Evolutionary conservation across 1,140 invertebrate genomes (phyloP).

Genomic region (Hesperophylax magnus): DNA sequence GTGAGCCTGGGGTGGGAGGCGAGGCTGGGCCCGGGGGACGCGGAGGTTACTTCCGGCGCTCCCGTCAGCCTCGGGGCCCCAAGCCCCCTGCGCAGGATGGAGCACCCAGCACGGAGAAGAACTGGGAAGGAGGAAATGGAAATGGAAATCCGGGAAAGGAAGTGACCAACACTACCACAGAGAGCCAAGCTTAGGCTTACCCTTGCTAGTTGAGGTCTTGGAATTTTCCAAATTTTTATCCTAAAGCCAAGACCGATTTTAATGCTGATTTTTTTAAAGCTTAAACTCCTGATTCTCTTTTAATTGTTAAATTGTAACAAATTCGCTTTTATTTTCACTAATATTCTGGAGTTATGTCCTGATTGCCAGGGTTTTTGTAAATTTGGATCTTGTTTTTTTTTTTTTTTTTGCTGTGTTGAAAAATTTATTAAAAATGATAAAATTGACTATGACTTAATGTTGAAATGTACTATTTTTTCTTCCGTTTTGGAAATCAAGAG

Average conservation of each 20-base stretch:
- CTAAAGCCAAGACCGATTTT: background rate
- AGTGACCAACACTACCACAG: conserved; percentile 62
- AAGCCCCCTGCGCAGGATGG: conserved; percentile 9
- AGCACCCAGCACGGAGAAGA: conserved; percentile 26
- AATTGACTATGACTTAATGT: too few species aligned
- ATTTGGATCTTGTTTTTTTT: background rate
- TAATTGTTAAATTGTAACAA: conserved; percentile 13
- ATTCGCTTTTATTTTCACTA: conserved; percentile 26
- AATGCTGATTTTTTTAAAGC: conserved; percentile 8
- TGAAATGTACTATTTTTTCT: too few species aligned
- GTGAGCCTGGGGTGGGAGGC: conserved; percentile 27
- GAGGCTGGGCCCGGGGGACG: background rate
- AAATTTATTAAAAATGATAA: too few species aligned
- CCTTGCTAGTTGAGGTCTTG: conserved; percentile 4
- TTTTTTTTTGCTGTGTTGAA: too few species aligned
- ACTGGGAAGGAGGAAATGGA: conserved; percentile 19
- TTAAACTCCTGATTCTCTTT: conserved; percentile 3
- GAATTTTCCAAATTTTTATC: conserved; percentile 22
- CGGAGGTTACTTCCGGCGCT: conserved; percentile 25
- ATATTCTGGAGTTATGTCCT: conserved; percentile 7
- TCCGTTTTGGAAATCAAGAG: too few species aligned
- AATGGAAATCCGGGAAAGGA: conserved; percentile 58
- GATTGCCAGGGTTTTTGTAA: conserved; percentile 10
- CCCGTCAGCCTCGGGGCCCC: conserved; percentile 28
- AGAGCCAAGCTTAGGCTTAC: conserved; percentile 67